Base-by-base conservation (phyloP, 1,140 invertebrate species). In the Rhopalosiphum maidis region DNA sequence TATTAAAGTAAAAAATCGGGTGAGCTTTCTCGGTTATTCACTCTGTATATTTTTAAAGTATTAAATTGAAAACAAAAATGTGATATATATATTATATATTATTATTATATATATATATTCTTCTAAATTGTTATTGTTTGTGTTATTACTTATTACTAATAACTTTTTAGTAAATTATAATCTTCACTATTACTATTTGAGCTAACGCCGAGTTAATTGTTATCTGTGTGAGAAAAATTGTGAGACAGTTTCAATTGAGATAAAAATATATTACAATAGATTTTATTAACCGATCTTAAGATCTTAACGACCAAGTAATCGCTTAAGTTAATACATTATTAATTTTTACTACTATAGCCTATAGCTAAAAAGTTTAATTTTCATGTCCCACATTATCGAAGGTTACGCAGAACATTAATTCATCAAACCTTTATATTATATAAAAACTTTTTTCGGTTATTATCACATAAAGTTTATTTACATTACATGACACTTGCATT, bases 401-500 rank as follows among this genome's bases (percentile, higher is more conserved):
- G 11, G 4, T 68, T 30, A 68, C 30, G 11, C 4, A 15, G 30
- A 15, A 30, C 11, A 15, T 68, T 0, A n/a, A 68, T n/a, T 30
- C 30, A 68, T n/a, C 60, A 68, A 68, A 68, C 4, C 60, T 68
- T 68, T 30, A 68, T n/a, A 30, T 15, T n/a, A 30, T 15, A 68
- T 15, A 30, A 30, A 5, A 68, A 68, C 23, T 68, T 68, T n/a
- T 68, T 60, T 30, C 9, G 55, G 1, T 60, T 60, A 60, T 30
- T n/a, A 30, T 68, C n/a, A 30, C 5, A n/a, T 68, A 30, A 68
- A 68, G 60, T 37, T 85, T 43, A 41, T 43, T 86, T 43, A 46
- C 85, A 48, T 46, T 43, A 86, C 85, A 46, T 18, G 23, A 86
- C 85, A n/a, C 85, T 86, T n/a, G n/a, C 43, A 86, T 86, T 86